These are phyloP conservation scores for Pseudoips prasinana DNA, from an alignment of 2,888 invertebrate genomes.

Conservation along the genomic window DNA sequence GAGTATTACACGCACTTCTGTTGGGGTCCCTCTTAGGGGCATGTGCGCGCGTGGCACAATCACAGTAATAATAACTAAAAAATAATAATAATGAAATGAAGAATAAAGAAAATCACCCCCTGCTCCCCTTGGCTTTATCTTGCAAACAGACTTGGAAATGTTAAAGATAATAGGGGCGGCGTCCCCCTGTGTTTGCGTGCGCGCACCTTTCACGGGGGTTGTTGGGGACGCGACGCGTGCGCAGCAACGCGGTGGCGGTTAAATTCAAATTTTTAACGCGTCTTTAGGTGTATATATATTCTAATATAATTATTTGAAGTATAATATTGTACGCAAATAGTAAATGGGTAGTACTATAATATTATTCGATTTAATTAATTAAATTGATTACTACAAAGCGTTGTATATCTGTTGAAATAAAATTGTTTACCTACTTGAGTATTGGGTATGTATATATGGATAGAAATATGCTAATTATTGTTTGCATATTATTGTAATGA, in stretches of 20 bases:
- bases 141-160: constrained; percentile 80
- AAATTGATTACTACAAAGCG: no score
- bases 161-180: constrained; percentile 80
- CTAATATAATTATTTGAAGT: no score
- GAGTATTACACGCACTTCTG: constrained; percentile 63
- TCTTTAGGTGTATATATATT: constrained; percentile 11
- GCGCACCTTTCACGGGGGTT: constrained; percentile 76
- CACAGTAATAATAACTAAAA: constrained; percentile 81
- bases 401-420: no score
- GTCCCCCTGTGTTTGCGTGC: constrained; percentile 50
- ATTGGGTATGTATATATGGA: no score
- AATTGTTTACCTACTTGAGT: no score
- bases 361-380: no score
- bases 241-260: constrained; percentile 60
- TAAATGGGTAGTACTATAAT: no score
- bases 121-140: constrained; percentile 79
- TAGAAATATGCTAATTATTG: no score
- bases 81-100: constrained; percentile 82
- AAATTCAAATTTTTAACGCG: constrained; percentile 62
- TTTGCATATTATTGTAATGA: no score
- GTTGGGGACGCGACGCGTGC: constrained; percentile 52
- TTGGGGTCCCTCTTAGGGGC: constrained; percentile 65
- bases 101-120: constrained; percentile 82
- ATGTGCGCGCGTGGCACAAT: constrained; percentile 79
- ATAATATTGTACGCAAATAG: no score